Percentiles rank a stretch among this genome's conserved stretches.
phyloP scores from a whole-genome alignment of 2,888 invertebrate species.

The Arge pagana region DNA sequence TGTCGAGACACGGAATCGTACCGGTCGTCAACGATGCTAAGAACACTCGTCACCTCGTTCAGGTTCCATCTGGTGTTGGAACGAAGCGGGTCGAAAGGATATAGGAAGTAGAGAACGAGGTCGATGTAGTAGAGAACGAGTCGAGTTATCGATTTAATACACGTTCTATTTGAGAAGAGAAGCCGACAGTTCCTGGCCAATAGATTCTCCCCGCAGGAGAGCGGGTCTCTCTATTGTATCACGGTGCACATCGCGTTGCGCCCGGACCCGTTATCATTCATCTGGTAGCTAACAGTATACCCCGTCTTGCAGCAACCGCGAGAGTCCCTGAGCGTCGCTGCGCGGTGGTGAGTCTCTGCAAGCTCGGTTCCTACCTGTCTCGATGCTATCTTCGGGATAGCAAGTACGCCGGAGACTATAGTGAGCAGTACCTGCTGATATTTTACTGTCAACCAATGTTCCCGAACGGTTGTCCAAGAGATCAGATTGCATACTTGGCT shows the following conservation, averaged over 20 bases:
- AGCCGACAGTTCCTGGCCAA: slow-evolving; percentile 33
- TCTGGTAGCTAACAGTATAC: slow-evolving; percentile 42
- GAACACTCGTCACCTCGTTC: too few relatives aligned
- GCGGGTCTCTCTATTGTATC: slow-evolving; percentile 43
- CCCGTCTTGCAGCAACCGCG: too few relatives aligned
- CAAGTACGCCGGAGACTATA: slow-evolving; percentile 31
- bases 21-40: too few relatives aligned
- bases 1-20: too few relatives aligned
- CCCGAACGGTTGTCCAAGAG: slow-evolving; percentile 51
- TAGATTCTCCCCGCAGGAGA: slow-evolving; percentile 36
- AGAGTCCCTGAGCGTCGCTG: slow-evolving; percentile 6
- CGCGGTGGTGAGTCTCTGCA: slow-evolving; percentile 6
- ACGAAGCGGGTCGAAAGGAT: too few relatives aligned
- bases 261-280: slow-evolving; percentile 48
- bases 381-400: slow-evolving; percentile 41
- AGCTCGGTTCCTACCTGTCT: slow-evolving; percentile 29
- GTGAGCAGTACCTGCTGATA: slow-evolving; percentile 51
- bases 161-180: slow-evolving; percentile 27
- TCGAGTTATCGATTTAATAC: slow-evolving; percentile 21
- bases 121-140: too few relatives aligned
- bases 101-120: too few relatives aligned
- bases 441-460: slow-evolving; percentile 57
- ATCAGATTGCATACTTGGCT: slow-evolving; percentile 52
- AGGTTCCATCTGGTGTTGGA: too few relatives aligned
- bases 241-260: slow-evolving; percentile 45